A percentile compares a stretch with the other conserved stretches of the same genome.
Evolutionary conservation across 2,797 vertebrate species (phyloP).

Genomic region (Phyllotis vaccarum): DNA sequence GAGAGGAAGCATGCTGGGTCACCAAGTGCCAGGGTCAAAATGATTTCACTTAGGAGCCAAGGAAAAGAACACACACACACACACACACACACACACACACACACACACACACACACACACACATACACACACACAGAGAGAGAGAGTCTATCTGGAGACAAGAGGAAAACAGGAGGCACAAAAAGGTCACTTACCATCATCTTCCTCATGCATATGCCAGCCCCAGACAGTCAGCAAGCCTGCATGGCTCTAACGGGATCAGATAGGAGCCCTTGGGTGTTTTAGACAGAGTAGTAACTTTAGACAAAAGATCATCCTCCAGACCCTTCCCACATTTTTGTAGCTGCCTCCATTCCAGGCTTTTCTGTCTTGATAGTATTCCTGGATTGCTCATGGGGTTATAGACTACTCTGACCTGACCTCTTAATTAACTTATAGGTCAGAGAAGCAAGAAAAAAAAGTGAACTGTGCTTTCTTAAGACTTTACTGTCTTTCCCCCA

Average conservation of each 20-base stretch:
- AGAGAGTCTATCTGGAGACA: slow-evolving; percentile 34
- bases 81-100: slow-evolving; percentile 47
- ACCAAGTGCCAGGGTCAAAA: slow-evolving; percentile 82
- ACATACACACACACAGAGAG: not conserved
- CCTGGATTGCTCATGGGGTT: not conserved
- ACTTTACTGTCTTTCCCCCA: not conserved
- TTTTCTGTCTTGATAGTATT: not conserved
- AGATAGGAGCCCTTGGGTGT: slow-evolving; percentile 21
- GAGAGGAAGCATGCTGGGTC: slow-evolving; percentile 79
- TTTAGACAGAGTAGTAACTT: too few relatives aligned
- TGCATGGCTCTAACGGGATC: not conserved
- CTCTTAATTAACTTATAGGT: not conserved
- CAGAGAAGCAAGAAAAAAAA: not conserved
- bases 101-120: slow-evolving; percentile 45
- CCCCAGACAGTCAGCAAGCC: slow-evolving; percentile 39
- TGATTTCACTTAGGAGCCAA: slow-evolving; percentile 81
- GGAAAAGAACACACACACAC: slow-evolving; percentile 77
- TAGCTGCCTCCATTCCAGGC: not conserved
- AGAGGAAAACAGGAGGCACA: slow-evolving; percentile 73
- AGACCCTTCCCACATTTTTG: not conserved
- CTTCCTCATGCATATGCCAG: slow-evolving; percentile 38
- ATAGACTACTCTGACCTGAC: not conserved
- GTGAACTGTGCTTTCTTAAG: not conserved
- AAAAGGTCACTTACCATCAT: slow-evolving; percentile 69
- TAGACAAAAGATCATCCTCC: too few relatives aligned